Evolutionary conservation across 2,113 vertebrate species (phyloP), one percentile per base, ranked within the genome.

Genomic region (Mirounga angustirostris): DNA sequence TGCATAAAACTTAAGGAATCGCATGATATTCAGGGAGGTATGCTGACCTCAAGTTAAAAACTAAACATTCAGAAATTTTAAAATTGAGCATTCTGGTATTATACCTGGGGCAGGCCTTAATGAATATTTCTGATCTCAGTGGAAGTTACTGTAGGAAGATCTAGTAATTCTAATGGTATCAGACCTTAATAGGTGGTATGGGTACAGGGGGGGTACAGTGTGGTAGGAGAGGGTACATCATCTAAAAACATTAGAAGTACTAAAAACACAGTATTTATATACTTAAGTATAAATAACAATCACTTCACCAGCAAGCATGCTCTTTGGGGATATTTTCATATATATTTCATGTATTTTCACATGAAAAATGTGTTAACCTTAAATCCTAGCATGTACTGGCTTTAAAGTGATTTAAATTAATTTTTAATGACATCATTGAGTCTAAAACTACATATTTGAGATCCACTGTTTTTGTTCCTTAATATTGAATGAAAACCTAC

Each of bases 351-450:
- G 40, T 40, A 40, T 40, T 40, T 40, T 40, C 40, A 40, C 40
- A 40, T 71, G 24, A 94, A 92, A 90, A 71, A 87, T 33, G 79
- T 12, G 5, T 78, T 83, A 80, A 74, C 26, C 22, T 86, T 85
- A 43, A 92, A 87, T 92, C 12, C 9, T 81, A 86, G 7, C 12
- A 74, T n/a, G 50, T 63, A 16, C 24, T 73, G 21, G 63, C 30
- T 89, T 94, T 76, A 43, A 89, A 92, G 54, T 58, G 67, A 59
- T 14, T 91, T 71, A 59, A 71, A 83, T 92, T 92, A 50, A 94
- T 91, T 91, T 79, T 91, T 74, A 74, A 76, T 46, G 89, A 89
- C 21, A 79, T 59, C 4, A 21, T 10, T 95, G 50, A 91, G 92
- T 79, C 2, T 96, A 91, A 91, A 89, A 79, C 89, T 93, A 24